These are phyloP conservation scores for Tortricodes alternella DNA, from an alignment of 2,888 invertebrate genomes.

Conservation along the genomic window DNA sequence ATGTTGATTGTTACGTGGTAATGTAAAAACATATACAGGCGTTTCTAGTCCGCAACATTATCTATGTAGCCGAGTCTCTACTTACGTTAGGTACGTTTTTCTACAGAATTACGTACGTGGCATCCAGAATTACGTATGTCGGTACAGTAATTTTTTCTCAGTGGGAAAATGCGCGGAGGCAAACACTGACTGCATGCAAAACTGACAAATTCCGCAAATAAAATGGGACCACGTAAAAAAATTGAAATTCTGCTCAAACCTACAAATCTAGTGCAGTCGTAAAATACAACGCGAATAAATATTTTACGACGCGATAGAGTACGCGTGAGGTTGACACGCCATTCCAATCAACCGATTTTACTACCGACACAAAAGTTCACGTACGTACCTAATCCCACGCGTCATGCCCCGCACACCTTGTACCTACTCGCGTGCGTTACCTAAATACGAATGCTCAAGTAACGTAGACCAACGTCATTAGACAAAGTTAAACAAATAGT, in stretches of 20 bases:
- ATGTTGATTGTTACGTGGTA: no score
- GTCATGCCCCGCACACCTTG: no score
- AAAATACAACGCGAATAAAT: slow-evolving; percentile 27
- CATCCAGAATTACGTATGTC: no score
- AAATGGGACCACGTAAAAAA: neutral
- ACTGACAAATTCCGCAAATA: neutral
- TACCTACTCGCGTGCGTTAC: neutral
- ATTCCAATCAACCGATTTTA: slow-evolving; percentile 31
- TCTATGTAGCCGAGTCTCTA: no score
- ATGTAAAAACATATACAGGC: no score
- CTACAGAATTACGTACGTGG: no score
- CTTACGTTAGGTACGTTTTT: no score
- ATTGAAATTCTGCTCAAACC: neutral
- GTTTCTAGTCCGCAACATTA: no score
- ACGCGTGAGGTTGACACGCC: slow-evolving; percentile 30
- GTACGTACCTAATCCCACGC: slow-evolving; percentile 3
- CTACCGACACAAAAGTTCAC: slow-evolving; percentile 11
- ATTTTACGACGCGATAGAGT: slow-evolving; percentile 28
- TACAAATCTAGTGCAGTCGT: slow-evolving; percentile 16
- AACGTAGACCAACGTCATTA: slow-evolving; percentile 19
- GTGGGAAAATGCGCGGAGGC: neutral
- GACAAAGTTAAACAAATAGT: slow-evolving; percentile 28
- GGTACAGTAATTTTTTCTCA: no score
- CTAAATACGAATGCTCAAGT: slow-evolving; percentile 1
- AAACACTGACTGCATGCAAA: neutral